These are phyloP conservation scores for Tachina fera DNA, from an alignment of 2,888 invertebrate species.

Conservation along the genomic window DNA sequence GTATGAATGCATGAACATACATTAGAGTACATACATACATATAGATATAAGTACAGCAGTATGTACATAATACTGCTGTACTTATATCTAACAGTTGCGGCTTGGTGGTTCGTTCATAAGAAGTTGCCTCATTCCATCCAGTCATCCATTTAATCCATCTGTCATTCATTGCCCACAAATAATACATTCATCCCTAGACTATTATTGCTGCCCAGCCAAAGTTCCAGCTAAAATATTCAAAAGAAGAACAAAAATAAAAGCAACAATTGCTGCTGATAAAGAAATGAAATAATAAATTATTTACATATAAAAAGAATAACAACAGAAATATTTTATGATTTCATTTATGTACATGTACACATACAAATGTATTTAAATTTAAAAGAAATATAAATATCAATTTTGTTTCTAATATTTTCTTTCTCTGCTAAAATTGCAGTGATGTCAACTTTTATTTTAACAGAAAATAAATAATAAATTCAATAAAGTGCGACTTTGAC, in stretches of 20 bases:
- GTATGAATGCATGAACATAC: not conserved
- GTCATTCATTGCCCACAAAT: conserved; percentile 26
- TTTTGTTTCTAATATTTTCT: too few relatives aligned
- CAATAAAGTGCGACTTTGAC: too few relatives aligned
- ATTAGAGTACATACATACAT: too few relatives aligned
- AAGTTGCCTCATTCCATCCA: conserved; percentile 49
- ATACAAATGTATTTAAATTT: not conserved
- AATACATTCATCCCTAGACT: not conserved
- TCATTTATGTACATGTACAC: not conserved
- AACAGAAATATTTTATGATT: conserved; percentile 19
- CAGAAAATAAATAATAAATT: too few relatives aligned
- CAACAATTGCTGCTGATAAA: conserved; percentile 43
- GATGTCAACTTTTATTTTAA: too few relatives aligned
- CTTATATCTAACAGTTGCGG: not conserved
- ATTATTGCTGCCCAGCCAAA: conserved; percentile 7
- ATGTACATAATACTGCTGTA: too few relatives aligned
- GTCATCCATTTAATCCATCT: conserved; percentile 16
- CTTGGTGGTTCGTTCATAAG: conserved; percentile 27
- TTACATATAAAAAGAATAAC: not conserved
- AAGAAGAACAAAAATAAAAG: conserved; percentile 1
- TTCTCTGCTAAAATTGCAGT: too few relatives aligned
- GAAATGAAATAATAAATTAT: conserved; percentile 33
- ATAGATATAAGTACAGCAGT: too few relatives aligned
- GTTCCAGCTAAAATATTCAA: conserved; percentile 23
- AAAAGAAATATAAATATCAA: too few relatives aligned